Evolutionary conservation across 1,140 invertebrate genomes (phyloP), one percentile per base, ranked within the genome.

Genomic region (Aphidius gifuensis): DNA sequence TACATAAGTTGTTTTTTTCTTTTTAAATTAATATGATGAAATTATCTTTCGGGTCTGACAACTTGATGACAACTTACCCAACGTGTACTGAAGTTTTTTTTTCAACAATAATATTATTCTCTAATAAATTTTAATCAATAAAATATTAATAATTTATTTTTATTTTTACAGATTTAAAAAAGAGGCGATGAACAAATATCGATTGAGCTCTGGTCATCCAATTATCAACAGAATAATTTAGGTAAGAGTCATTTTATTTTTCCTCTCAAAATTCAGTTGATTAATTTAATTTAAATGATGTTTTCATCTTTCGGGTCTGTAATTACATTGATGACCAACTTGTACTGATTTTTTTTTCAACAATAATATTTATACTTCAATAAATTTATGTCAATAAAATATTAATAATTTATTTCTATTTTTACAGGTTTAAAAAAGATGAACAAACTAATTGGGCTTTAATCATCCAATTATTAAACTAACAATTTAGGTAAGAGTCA

Each of bases 221-320:
- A 55, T 64, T 60, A 40, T 46, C 23, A 3, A 3, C 23, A 32
- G 4, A 32, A 32, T 32, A 32, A 32, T 32, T 32, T 32, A 32
- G 23, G 23, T 32, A 32, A 16, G 16, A 16, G 16, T 16, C 16
- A 16, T 16, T 16, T 16, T 16, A 16, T 16, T 16, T 16, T 16
- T 0, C 0, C 16, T 16, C 16, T 16, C 16, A 16, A 16, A 16
- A 16, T 16, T 16, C 16, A 16, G 16, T 16, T 16, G 49, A 46
- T 43, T 5, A 64, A 48, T 53, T 11, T 43, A 55, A n/a, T 51
- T 60, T 9, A 55, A 43, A 65, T 66, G 56, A 64, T 67, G 64
- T 67, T 64, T 62, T 61, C 64, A 74, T 74, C 72, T 74, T 74
- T 74, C 72, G 72, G 72, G 72, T 64, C 69, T 74, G 72, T 58